phyloP scores from a whole-genome alignment of 2,797 vertebrate species.

The Enteromius radiatus region DNA sequence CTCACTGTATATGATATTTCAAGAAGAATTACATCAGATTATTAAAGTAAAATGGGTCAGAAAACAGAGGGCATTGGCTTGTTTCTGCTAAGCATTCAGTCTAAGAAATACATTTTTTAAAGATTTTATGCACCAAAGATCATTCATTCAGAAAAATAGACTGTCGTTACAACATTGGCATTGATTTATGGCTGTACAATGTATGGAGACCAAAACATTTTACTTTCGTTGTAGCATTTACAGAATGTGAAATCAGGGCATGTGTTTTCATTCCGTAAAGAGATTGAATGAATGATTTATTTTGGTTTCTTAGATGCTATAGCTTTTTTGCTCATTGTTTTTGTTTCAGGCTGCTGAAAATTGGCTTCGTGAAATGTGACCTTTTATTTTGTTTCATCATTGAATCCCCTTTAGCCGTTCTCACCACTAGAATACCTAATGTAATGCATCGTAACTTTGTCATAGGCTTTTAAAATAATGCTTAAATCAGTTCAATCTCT shows the following conservation, averaged over 20 bases:
- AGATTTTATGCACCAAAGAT: neutral
- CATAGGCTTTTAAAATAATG: conserved; percentile 4
- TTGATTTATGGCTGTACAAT: conserved; percentile 32
- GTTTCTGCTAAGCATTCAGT: conserved; percentile 2
- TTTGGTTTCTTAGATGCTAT: conserved; percentile 31
- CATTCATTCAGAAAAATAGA: neutral
- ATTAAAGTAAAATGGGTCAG: neutral
- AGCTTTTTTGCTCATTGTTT: conserved; percentile 17
- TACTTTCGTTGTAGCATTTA: neutral
- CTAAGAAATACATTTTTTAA: neutral
- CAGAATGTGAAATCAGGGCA: conserved; percentile 16
- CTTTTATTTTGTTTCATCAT: conserved; percentile 46
- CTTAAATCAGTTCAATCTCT: conserved; percentile 22
- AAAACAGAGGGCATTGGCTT: neutral
- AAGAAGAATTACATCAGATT: neutral
- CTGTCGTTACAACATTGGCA: neutral
- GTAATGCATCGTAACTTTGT: conserved; percentile 28
- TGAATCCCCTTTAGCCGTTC: conserved; percentile 28
- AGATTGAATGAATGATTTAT: conserved; percentile 33
- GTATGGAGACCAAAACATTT: conserved; percentile 15
- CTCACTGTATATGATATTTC: neutral
- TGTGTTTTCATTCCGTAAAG: conserved; percentile 17
- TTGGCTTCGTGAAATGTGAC: conserved; percentile 44
- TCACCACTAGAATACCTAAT: conserved; percentile 38
- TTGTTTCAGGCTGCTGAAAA: conserved; percentile 35